Conservation (phyloP, 1,140 invertebrate genomes). For the Tenebrio molitor region DNA sequence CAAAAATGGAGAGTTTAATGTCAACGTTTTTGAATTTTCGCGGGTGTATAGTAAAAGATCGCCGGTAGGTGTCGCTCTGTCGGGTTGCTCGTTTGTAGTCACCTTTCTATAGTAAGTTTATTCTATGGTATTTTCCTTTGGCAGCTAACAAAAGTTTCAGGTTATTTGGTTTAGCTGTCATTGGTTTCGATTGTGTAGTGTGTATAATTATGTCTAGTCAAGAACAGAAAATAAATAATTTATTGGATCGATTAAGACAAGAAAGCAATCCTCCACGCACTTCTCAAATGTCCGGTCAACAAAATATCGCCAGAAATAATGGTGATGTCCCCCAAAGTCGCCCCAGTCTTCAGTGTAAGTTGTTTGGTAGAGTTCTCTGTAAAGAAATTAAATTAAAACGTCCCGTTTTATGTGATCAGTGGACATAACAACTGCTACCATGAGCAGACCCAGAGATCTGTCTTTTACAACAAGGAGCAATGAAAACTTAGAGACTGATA, state of each 20-base stretch:
- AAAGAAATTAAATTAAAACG: too few species aligned
- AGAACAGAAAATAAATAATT: constrained; percentile 61
- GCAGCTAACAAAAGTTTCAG: constrained; percentile 39
- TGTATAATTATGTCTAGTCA: constrained; percentile 55
- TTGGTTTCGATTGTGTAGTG: constrained; percentile 33
- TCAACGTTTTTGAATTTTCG: too few species aligned
- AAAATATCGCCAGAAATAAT: constrained; percentile 51
- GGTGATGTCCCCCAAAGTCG: constrained; percentile 52
- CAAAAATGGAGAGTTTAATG: too few species aligned
- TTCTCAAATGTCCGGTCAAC: constrained; percentile 49
- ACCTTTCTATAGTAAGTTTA: too few species aligned
- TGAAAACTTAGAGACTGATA: constrained; percentile 67
- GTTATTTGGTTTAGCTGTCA: constrained; percentile 37
- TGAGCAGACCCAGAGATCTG: constrained; percentile 57
- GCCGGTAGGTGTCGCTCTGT: too few species aligned
- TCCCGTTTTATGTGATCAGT: constrained; percentile 9
- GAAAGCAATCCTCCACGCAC: constrained; percentile 48
- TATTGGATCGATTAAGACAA: constrained; percentile 58
- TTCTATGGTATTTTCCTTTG: constrained; percentile 34
- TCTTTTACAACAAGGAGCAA: constrained; percentile 56
- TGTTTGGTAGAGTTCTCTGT: constrained; percentile 20
- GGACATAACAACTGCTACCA: constrained; percentile 51
- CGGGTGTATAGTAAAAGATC: too few species aligned
- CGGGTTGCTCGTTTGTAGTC: too few species aligned
- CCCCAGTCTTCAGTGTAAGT: constrained; percentile 57